Base-by-base conservation (phyloP, 2,113 vertebrate genomes). In the Plecturocebus donacophilus region DNA sequence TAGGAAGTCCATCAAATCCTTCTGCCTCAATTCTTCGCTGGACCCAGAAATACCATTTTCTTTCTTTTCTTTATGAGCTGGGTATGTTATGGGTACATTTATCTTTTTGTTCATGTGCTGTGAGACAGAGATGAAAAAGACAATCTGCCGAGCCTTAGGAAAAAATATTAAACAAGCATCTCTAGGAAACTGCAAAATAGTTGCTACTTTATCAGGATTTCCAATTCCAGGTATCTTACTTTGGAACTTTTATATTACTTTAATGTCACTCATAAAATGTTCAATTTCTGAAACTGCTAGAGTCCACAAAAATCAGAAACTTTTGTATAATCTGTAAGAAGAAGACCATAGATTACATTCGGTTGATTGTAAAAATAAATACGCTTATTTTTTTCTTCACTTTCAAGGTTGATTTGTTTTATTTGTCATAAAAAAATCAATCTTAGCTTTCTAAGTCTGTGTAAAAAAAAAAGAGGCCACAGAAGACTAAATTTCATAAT, bases 121-220 rank as follows among this genome's bases (percentile, higher is more conserved):
- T 2, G n/a, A 90, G 54, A 98, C 25, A 95, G 12, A 12, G 38
- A 80, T 77, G 77, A 81, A 71, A 30, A 90, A 85, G 93, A 97
- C 90, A 21, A 68, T 95, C 23, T 76, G 1, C 30, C 84, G 79
- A 97, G 71, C 0, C 7, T 27, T 56, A 5, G 8, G 14, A 70
- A 68, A 68, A 56, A 91, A 58, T 90, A 90, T 97, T 95, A 95
- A 98, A 97, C 7, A 93, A 96, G 20, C 12, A 68, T 73, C 80
- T 96, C 38, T 7, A 83, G 47, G 61, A 97, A 97, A 92, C 6
- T 92, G 66, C 83, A 96, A 64, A 97, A 70, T 32, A 75, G 47
- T 96, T 97, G 97, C 84, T 96, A 40, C 5, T 89, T 97, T 97
- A 95, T 96, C 96, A 96, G 75, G 25, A 89, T 97, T 96, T 97